Evolutionary conservation across 2,113 vertebrate species (phyloP), one percentile per base, ranked within the genome.

Genomic region (Anas platyrhynchos): DNA sequence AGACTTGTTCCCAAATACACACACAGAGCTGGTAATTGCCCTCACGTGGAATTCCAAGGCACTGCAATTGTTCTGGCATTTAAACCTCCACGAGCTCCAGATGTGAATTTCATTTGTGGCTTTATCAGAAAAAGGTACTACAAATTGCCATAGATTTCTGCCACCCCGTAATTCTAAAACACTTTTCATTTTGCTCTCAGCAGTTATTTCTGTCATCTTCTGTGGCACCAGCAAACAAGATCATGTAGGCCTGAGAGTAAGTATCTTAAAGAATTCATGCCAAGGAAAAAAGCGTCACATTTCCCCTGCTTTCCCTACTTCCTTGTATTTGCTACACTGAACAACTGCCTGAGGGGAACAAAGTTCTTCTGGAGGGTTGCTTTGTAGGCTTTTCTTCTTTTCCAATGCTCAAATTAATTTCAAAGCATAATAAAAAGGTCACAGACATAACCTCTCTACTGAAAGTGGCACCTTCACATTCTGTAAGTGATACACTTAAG

Each of bases 21-120:
- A 73, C 25, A 86, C 38, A 65, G 83, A 8, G 2, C 83, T 52
- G 46, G 36, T 93, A 78, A 86, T 94, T 96, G 78, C 91, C 86
- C 95, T 97, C 91, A 86, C 76, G 80, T 89, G 88, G 96, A 93
- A 95, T 91, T 93, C 71, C 68, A 91, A 92, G 91, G 73, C 71
- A 93, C 44, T 86, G 91, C 81, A 92, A 87, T 67, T 89, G 91
- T 84, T 94, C 48, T 41, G 89, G 73, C 85, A 86, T 81, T 94
- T 88, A 90, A 59, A 77, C 56, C 89, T 79, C 58, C 54, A 48
- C 1, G 59, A 84, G 63, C 54, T 86, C 88, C 74, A 94, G 81
- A 75, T 91, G 78, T 43, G 32, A 48, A 62, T 86, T 93, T 86
- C 65, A 78, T 68, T 91, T 82, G 38, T 29, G 34, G 66, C 68